Evolutionary conservation across 2,888 invertebrate genomes (phyloP), one percentile per base, ranked within the genome.

Genomic region (Pteria penguin): DNA sequence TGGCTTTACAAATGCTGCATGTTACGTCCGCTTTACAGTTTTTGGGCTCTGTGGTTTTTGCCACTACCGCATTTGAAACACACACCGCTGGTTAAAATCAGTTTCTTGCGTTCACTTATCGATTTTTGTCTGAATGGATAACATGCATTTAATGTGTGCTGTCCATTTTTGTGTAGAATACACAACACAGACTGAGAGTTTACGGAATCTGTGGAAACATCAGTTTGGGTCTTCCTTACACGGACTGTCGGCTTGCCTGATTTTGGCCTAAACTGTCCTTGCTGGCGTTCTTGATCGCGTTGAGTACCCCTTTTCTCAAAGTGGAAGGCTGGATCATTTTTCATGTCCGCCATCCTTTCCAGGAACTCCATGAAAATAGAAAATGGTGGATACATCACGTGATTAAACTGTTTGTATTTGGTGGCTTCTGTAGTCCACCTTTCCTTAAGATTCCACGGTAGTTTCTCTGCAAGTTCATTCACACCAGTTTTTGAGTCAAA

Each of bases 281-380:
- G 4, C 14, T 36, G 60, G 26, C 32, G 32, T 4, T 1, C 24
- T 70, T 5, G n/a, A 14, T 36, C 24, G 29, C 45, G 24, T 27
- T 60, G 33, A 5, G 18, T 36, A 11, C 27, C 33, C 24, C 24
- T 67, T 14, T 58, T 52, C 22, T 65, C 65, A 57, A 67, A 60
- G 22, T 67, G 60, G 27, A 74, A 74, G 32, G 61, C 66, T 18
- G 80, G 80, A 32, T 80, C 78, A 65, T 80, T 78, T 52, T 67
- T 75, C 57, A 75, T 72, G 31, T 70, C 69, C 26, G 72, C 72
- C 52, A 67, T 31, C 11, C 70, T 67, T n/a, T 67, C n/a, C 8
- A 76, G 26, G 45, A 80, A 78, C n/a, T 63, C 24, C 22, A 66
- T 58, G 62, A 80, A 78, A 27, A 75, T 22, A 4, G 29, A 11